A percentile compares a stretch with the other conserved stretches of the same genome.
phyloP scores from a whole-genome alignment of 2,113 vertebrate species.

The Narcine bancroftii region DNA sequence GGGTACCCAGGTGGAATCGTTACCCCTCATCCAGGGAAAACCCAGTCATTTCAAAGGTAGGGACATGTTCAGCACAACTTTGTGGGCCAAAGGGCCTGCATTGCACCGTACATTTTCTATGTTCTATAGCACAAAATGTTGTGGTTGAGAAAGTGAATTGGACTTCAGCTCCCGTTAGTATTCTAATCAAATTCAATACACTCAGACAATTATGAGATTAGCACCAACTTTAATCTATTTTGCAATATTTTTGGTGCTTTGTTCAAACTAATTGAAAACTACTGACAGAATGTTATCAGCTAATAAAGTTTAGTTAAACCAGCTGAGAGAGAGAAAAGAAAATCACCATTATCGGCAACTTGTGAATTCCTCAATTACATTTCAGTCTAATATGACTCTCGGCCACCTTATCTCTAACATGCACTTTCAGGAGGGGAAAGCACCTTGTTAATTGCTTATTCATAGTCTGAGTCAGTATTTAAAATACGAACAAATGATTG shows the following conservation, averaged over 20 bases:
- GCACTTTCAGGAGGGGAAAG: background rate
- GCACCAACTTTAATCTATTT: background rate
- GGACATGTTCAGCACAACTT: no score
- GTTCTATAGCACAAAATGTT: background rate
- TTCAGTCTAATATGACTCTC: background rate
- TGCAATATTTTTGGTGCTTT: background rate
- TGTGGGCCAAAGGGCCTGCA: no score
- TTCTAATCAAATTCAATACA: background rate
- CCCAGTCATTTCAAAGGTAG: background rate
- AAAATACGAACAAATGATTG: conserved; percentile 19
- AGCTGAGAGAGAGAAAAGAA: background rate
- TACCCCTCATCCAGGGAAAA: no score
- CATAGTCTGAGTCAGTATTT: background rate
- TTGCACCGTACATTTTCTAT: no score
- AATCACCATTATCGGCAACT: background rate
- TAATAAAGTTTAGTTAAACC: background rate
- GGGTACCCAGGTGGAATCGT: no score
- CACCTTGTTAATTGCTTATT: background rate
- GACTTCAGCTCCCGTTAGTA: background rate
- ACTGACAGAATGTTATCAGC: background rate
- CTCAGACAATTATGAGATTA: background rate
- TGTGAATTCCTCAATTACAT: background rate
- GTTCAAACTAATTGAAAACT: background rate
- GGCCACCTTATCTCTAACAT: background rate
- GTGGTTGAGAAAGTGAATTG: background rate